Conservation (phyloP, 2,888 invertebrate genomes). For the Seladonia tumulorum region DNA sequence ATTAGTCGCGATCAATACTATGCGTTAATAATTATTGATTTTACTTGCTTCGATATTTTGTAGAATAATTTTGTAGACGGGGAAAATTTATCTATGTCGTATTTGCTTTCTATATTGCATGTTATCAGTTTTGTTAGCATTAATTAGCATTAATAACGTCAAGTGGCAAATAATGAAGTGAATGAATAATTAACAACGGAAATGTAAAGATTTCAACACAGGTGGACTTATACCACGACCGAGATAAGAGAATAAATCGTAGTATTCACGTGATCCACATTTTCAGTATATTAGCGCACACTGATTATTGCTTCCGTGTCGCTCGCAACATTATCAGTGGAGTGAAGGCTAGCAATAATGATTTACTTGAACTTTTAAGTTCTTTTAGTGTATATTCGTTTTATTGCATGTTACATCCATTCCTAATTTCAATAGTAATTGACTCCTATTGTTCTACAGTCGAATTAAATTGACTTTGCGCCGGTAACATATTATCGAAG, state of each 20-base stretch:
- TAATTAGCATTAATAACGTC: not conserved
- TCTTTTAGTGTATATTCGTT: no score
- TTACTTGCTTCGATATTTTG: not conserved
- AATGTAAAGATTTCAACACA: not conserved
- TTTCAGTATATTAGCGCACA: not conserved
- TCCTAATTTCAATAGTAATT: no score
- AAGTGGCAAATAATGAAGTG: not conserved
- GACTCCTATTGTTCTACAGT: no score
- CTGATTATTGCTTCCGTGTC: not conserved
- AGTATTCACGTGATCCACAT: not conserved
- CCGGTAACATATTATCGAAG: no score
- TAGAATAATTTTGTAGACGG: no score
- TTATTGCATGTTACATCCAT: no score
- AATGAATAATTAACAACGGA: not conserved
- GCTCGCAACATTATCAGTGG: not conserved
- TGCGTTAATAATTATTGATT: not conserved
- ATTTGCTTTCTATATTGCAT: not conserved
- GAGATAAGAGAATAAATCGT: not conserved
- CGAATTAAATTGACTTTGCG: no score
- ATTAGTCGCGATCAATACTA: not conserved
- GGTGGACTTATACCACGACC: not conserved
- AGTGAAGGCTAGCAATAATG: not conserved
- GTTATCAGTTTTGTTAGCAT: not conserved
- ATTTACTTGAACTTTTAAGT: no score
- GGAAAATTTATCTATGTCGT: not conserved